Evolutionary conservation across 2,888 invertebrate genomes (phyloP), one percentile per base, ranked within the genome.

Genomic region (Gerosis bhagava): DNA sequence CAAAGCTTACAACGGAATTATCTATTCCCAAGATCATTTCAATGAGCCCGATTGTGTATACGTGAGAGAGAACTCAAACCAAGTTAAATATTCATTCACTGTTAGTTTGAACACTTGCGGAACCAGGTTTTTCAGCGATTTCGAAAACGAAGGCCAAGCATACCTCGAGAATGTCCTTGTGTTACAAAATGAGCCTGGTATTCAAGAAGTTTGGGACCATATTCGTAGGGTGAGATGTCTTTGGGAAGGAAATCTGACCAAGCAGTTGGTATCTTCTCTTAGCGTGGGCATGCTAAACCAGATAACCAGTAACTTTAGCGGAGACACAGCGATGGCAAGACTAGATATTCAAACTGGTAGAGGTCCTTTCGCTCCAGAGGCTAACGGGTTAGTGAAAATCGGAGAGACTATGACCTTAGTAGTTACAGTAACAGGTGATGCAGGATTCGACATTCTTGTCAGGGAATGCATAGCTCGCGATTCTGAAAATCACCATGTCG

Each of bases 371-470:
- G 94, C 94, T 1, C 92, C 92, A 3, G 91, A 93, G 42, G 95
- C 95, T 0, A 92, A 92, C 54, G 95, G 95, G 1, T 83, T 95
- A 24, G 93, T 96, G 5, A 94, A 94, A 76, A 95, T 96, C 54
- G 95, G 96, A 41, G 95, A 95, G 72, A 90, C 91, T 0, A 94
- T 96, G 94, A 95, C 95, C 0, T 80, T 95, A 49, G 95, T 95
- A 2, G 94, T 96, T 4, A 91, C 94, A 0, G 94, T 95, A 1
- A 94, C 93, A 44, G 95, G 95, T 1, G 95, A 95, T 69, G 91
- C 94, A 41, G 95, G 93, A 2, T 95, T 95, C 62, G 95, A 95
- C 72, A 91, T 96, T 32, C 91, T 93, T 63, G 95, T 95, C 0
- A 90, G 93, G 65, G 94, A 95, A 63, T 96, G 95, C 63, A 78